Base-by-base conservation (phyloP, 2,797 vertebrate species). In the Tenualosa ilisha region DNA sequence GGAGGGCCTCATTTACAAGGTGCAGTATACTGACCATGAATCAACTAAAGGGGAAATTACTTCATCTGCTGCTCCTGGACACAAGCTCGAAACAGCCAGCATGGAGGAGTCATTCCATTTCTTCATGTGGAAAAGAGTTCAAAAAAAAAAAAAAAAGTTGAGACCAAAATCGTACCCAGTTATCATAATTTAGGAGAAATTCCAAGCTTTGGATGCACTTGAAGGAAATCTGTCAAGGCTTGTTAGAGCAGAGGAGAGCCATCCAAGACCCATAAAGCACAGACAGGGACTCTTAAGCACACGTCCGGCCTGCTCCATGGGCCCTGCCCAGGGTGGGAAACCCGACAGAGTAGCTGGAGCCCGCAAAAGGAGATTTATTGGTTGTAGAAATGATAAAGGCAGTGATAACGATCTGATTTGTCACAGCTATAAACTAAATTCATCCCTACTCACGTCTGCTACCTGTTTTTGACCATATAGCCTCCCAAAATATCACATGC, bases 191-290 rank as follows among this genome's bases (percentile, higher is more conserved):
- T 91, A 88, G 89, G 86, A 81, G 82, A 83, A 83, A 90, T 92
- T 93, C 89, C 90, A 86, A 89, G 86, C 81, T 85, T 89, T 93
- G 91, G 92, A 92, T 88, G 85, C 88, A 86, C 89, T 93, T 94
- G 88, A 94, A 92, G 91, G 87, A 90, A 85, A 91, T 85, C 86
- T 93, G 92, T 93, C 93, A 90, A 85, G 88, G 89, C 85, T 89
- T 91, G 88, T 92, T 92, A 93, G 90, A 81, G 63, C 85, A 65
- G 83, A 84, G 84, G 87, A 86, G 87, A 89, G 84, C 59, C 83
- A 89, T 91, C 90, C 91, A 92, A 91, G 91, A 91, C 89, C 88
- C 88, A 87, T 87, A 85, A 84, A 83, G 88, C 49, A 46, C 13
- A 17, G 81, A 83, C 83, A 24, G 85, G 53, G 85, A 15, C 85